phyloP scores from a whole-genome alignment of 2,797 vertebrate species.

The Capromys pilorides region DNA sequence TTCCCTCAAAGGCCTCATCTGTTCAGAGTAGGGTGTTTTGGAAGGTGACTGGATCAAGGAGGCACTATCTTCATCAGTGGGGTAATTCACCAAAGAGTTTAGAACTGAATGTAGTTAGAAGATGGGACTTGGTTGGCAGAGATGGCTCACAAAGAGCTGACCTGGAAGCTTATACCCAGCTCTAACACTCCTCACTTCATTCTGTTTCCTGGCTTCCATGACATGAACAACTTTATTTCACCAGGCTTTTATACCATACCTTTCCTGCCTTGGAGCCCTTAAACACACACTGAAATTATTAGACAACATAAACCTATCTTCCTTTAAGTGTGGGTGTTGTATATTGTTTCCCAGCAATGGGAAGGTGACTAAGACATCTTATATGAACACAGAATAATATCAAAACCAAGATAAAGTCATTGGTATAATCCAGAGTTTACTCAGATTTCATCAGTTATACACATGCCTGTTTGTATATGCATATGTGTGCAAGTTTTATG shows the following conservation, averaged over 20 bases:
- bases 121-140: neutral
- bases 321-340: neutral
- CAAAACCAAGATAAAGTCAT: neutral
- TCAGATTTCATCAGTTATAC: neutral
- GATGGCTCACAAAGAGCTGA: neutral
- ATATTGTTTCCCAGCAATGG: neutral
- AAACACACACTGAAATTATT: neutral
- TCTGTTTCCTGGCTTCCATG: neutral
- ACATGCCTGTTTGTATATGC: neutral
- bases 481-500: neutral
- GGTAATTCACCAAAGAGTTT: neutral
- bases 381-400: neutral
- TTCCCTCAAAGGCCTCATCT: neutral
- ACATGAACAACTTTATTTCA: neutral
- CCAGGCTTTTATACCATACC: neutral
- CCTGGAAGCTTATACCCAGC: neutral
- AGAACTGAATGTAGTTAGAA: neutral
- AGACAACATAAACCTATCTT: neutral
- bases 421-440: neutral
- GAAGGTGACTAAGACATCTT: neutral
- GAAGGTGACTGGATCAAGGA: neutral
- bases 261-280: neutral
- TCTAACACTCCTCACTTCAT: neutral
- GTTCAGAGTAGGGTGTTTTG: neutral
- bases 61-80: neutral